Evolutionary conservation across 2,888 invertebrate genomes (phyloP), one percentile per base, ranked within the genome.

Genomic region (Chorisops tibialis): DNA sequence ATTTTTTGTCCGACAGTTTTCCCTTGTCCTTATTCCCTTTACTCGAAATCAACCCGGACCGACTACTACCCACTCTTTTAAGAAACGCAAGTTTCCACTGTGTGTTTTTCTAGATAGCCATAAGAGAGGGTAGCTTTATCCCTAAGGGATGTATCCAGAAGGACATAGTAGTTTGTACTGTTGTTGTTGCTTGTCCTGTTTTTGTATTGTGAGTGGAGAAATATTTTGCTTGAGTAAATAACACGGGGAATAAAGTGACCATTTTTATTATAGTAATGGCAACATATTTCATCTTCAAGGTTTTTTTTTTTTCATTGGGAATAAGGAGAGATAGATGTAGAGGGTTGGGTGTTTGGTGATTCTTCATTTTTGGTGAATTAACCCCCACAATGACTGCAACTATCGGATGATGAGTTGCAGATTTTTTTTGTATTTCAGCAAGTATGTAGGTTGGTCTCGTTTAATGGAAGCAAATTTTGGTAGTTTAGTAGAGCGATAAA

Each of bases 181-280:
- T 56, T 30, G 56, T 45, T 45, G 19, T 24, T 50, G 35, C 12
- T 45, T 45, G 18, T 14, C 18, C 7, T 24, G 9, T n/a, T 54
- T 19, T n/a, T 54, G 16, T 37, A 18, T 35, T 14, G 35, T 21
- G 16, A 16, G 7, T 35, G 14, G 11, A 43, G 35, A 37, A 37
- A 37, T 45, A 48, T 47, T 37, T 59, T 35, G 47, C 9, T 48
- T 51, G 64, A 64, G 63, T 60, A 66, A 64, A 66, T 66, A 64
- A 64, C 64, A 63, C 59, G 61, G 61, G 62, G 64, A 63, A 67
- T 66, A 65, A 67, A 67, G 65, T 67, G 67, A 67, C 67, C 67
- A 66, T 65, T 67, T 67, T 67, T 66, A 67, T 67, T 67, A 66
- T 54, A 64, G 64, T 67, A 67, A 67, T 67, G 67, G 67, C 63